A percentile compares a stretch with the other conserved stretches of the same genome.
phyloP scores from a whole-genome alignment of 2,113 vertebrate genomes.

The Furnarius figulus region DNA sequence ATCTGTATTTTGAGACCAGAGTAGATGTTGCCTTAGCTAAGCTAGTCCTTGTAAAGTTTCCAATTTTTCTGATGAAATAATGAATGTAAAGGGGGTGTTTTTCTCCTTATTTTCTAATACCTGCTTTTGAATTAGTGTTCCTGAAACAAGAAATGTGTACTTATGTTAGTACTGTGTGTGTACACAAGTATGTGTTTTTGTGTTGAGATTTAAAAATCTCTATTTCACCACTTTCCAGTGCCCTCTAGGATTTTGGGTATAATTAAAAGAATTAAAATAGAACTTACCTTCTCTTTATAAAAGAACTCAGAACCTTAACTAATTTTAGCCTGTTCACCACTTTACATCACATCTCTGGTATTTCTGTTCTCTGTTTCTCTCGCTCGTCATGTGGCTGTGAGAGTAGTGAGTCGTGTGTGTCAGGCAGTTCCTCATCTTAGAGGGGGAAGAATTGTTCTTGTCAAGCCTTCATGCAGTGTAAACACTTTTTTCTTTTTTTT shows the following conservation, averaged over 20 bases:
- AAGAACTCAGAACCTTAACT: background rate
- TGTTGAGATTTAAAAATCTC: background rate
- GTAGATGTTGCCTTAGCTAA: background rate
- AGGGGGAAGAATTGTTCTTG: background rate
- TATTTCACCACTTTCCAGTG: background rate
- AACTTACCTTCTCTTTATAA: background rate
- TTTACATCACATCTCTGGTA: background rate
- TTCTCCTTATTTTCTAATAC: background rate
- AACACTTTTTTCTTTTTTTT: background rate
- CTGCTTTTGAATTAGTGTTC: background rate
- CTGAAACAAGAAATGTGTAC: background rate
- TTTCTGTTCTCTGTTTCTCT: constrained; percentile 16
- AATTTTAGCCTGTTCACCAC: background rate
- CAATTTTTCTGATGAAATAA: background rate
- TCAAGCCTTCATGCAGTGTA: background rate
- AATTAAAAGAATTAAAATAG: background rate
- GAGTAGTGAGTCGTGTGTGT: background rate
- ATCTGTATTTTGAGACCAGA: background rate
- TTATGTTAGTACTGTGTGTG: background rate
- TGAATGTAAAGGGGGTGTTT: background rate
- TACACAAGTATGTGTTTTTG: background rate
- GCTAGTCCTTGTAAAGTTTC: background rate
- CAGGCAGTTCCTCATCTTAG: constrained; percentile 9
- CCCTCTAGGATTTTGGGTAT: background rate
- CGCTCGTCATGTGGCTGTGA: background rate